Percentiles rank a stretch among this genome's conserved stretches.
Evolutionary conservation across 2,797 vertebrate genomes (phyloP).

Genomic region (Cetoscarus ocellatus): DNA sequence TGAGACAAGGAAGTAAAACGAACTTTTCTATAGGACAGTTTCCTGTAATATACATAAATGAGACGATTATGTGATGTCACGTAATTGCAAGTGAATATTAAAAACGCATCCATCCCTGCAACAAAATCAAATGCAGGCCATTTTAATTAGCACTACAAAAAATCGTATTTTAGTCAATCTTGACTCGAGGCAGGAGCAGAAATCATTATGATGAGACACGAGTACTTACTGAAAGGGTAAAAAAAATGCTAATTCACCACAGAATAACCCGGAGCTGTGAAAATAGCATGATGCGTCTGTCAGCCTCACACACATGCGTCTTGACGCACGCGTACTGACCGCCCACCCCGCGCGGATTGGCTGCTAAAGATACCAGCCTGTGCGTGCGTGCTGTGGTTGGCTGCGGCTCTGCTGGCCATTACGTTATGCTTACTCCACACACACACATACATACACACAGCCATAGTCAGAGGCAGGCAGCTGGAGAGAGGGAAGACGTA

Average conservation of each 20-base stretch:
- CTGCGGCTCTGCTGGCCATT: conserved; percentile 67
- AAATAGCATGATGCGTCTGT: conserved; percentile 53
- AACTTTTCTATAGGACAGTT: no score
- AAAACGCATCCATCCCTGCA: no score
- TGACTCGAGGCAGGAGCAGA: not conserved
- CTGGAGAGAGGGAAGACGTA: conserved; percentile 84
- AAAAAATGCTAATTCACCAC: conserved; percentile 13
- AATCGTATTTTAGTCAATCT: not conserved
- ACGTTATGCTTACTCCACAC: conserved; percentile 83
- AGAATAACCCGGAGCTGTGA: conserved; percentile 19
- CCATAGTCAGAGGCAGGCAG: conserved; percentile 31
- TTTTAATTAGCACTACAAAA: not conserved
- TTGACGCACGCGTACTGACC: conserved; percentile 58
- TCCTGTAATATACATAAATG: no score
- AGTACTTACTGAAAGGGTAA: not conserved
- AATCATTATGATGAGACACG: not conserved
- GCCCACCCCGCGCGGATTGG: conserved; percentile 79
- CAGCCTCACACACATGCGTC: conserved; percentile 58
- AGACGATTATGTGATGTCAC: no score
- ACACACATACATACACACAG: conserved; percentile 35
- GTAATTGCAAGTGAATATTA: no score
- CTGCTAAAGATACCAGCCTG: conserved; percentile 75
- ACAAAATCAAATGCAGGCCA: not conserved
- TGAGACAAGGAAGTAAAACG: no score
- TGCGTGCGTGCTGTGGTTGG: conserved; percentile 73